Base-by-base conservation (phyloP, 2,888 invertebrate species). In the Sisyra nigra region DNA sequence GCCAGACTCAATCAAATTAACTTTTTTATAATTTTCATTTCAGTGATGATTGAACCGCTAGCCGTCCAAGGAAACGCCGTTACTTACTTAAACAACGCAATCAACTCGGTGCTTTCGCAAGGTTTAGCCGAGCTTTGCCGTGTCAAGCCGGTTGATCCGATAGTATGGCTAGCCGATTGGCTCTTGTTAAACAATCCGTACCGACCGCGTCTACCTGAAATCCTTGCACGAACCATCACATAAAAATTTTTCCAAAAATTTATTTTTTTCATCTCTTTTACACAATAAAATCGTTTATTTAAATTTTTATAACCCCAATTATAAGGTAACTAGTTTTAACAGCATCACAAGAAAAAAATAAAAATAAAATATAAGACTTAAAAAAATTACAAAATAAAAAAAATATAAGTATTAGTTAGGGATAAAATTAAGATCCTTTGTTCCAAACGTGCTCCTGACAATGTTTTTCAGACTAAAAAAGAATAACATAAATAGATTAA, bases 101-200 rank as follows among this genome's bases (percentile, higher is more conserved):
- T 88, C 7, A 78, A 79, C 46, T 70, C 76, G 0, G 71, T 76
- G 0, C 61, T 89, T 34, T 49, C 68, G 18, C 67, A 75, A 19
- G 78, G 71, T 2, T 57, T 80, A 40, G 69, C 74, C 1, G 71
- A 80, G 53, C 63, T 86, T 18, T 78, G 79, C 52, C 60, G 74
- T 62, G 69, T 71, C 52, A 79, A 79, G 48, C 88, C 88, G 0
- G 63, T 68, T 1, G 82, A 88, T 58, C 87, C 88, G 1, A 62
- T 87, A 32, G 57, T 77, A 19, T 85, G 80, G 79, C 61, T 89
- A 34, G 85, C 84, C 2, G 78, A 85, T 49, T 79, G 82, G 72
- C 62, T 89, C 33, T 62, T 78, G 5, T 61, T 68, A 34, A 76
- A 85, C 58, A 86, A 87, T 63, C 83, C 83, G 3, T 80, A 80